phyloP scores from a whole-genome alignment of 1,140 invertebrate genomes.

The Elymnias hypermnestra region DNA sequence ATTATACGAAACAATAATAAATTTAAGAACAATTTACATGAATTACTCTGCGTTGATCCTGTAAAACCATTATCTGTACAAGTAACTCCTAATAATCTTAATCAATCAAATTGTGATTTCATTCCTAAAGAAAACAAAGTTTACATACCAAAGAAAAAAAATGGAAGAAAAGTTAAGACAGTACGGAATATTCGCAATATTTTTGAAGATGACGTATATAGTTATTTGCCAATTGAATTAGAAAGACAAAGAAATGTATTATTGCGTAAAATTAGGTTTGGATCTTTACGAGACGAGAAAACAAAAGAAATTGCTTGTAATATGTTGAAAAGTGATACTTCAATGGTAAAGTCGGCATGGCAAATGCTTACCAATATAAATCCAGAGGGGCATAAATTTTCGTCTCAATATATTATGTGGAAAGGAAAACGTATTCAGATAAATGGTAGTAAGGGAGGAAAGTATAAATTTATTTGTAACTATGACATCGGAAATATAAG shows the following conservation, averaged over 20 bases:
- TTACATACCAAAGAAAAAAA: slow-evolving; percentile 55
- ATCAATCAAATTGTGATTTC: slow-evolving; percentile 43
- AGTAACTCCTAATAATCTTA: no score
- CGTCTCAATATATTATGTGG: slow-evolving; percentile 51
- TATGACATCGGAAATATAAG: slow-evolving; percentile 36
- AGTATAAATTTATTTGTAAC: slow-evolving; percentile 45
- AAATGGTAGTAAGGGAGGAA: slow-evolving; percentile 58
- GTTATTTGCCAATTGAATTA: slow-evolving; percentile 39
- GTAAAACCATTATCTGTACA: slow-evolving; percentile 37
- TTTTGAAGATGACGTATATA: slow-evolving; percentile 49
- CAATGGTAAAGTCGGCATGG: slow-evolving; percentile 51
- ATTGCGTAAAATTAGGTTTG: slow-evolving; percentile 51
- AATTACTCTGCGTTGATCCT: slow-evolving; percentile 38
- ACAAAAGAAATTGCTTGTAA: slow-evolving; percentile 46
- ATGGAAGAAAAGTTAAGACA: slow-evolving; percentile 52
- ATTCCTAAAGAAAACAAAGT: slow-evolving; percentile 44
- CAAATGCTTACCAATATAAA: slow-evolving; percentile 65
- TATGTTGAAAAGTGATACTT: slow-evolving; percentile 37
- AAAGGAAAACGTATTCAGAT: slow-evolving; percentile 52
- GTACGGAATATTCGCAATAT: slow-evolving; percentile 47
- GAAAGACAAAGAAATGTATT: slow-evolving; percentile 51
- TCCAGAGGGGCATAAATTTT: slow-evolving; percentile 35
- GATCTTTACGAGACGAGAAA: slow-evolving; percentile 39
- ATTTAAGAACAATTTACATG: slow-evolving; percentile 43
- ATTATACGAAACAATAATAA: slow-evolving; percentile 36